Base-by-base conservation (phyloP, 37 sponge, comb jelly and placozoan species). In the Eunapius fragilis region DNA sequence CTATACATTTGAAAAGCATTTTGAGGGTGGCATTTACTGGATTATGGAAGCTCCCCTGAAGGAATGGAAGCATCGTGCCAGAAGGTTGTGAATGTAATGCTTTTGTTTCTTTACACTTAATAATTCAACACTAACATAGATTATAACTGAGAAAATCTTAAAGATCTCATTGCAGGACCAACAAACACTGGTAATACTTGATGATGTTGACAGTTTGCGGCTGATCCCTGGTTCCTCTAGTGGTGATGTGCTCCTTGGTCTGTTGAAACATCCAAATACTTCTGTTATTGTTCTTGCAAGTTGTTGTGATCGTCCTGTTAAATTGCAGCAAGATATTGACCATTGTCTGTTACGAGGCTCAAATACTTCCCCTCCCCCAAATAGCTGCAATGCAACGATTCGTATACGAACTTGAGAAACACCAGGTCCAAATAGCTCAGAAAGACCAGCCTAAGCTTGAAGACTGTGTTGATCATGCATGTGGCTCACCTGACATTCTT, bases 1-100 rank as follows among this genome's bases (percentile, higher is more conserved):
- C 23, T 48, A 38, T 32, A 36, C 31, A 17, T 31, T n/a, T 25
- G 35, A 81, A 69, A 35, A 47, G 38, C 80, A 82, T 71, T 91
- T 82, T 45, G 69, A 83, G 17, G 87, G 84, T 68, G 91, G 91
- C 14, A 58, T 89, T 24, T 89, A 75, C 49, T 89, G 90, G 90
- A 84, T 80, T 76, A 75, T 70, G 79, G 81, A 38, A 19, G 31
- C 7, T 27, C 10, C 25, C 14, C 58, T 19, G 58, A 58, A 58
- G 58, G 58, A 11, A 17, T 58, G 6, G 58, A 58, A 58, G 58
- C 58, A 19, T 58, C 58, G 6, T 58, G 14, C 17, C 58, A 58
- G 17, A 58, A 4, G 2, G 14, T 58, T 58, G 14, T 58, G 58
- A 58, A 58, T 12, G 58, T 58, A 58, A 58, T 58, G 14, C 22